Conservation (phyloP, 2,888 invertebrate species). For the Torymus auratus region DNA sequence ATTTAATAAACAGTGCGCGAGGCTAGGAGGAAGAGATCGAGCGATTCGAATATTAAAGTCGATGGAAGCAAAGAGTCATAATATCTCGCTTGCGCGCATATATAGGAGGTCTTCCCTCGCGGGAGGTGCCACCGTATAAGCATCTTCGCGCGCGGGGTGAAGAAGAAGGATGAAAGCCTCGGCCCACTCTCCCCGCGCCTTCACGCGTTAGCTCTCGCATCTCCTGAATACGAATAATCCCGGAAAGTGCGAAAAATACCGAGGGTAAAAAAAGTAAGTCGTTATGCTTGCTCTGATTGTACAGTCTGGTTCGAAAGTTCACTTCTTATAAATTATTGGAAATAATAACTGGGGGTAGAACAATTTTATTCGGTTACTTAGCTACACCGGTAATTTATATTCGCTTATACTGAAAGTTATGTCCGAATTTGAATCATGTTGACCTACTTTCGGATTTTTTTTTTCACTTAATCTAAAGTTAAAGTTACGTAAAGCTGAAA, state of each 20-base stretch:
- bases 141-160: background rate
- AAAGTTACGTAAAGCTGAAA: no score
- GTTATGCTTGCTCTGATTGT: background rate
- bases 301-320: no score
- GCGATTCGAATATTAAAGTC: slow-evolving; percentile 20
- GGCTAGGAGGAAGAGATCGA: background rate
- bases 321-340: no score
- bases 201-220: no score
- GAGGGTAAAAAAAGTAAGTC: background rate
- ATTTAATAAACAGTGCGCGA: no score
- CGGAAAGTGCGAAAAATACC: background rate
- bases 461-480: no score
- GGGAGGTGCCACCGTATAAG: background rate
- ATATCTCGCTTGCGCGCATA: background rate
- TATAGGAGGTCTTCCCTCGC: background rate
- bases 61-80: slow-evolving; percentile 25
- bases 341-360: no score
- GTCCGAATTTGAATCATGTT: no score
- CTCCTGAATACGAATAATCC: background rate
- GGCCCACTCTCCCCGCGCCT: background rate
- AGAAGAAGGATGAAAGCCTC: slow-evolving; percentile 3
- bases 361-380: no score
- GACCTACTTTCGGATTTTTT: no score
- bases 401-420: no score
- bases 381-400: no score